Evolutionary conservation across 1,140 invertebrate species (phyloP), one percentile per base, ranked within the genome.

Genomic region (Phthorimaea operculella): DNA sequence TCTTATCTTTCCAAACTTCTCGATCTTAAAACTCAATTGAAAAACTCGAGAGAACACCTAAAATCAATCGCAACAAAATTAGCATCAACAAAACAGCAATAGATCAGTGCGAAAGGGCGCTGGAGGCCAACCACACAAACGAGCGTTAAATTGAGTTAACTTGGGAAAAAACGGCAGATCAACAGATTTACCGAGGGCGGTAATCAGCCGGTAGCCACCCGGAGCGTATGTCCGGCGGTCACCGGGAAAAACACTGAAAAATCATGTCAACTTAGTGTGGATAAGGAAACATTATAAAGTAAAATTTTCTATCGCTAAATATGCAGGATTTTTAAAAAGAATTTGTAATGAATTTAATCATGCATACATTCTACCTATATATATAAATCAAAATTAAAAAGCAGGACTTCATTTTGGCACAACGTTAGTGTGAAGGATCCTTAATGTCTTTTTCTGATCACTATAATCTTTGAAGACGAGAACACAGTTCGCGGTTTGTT

Each of bases 121-220:
- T 28, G 6, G 36, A 14, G 33, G 60, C 21, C 17, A 53, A 48
- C 61, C 60, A 42, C 48, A 50, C 61, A 71, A 28, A 66, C 64
- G 62, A 58, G 59, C 60, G 67, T 68, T 66, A 74, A 79, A 76
- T 80, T 75, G 76, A 79, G 66, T 70, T 64, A 57, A 55, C 57
- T 12, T 18, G 17, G 64, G 64, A 64, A 58, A 66, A 59, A 69
- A 65, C 58, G 33, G 12, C 33, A 34, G 66, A 73, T 70, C 71
- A 70, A 65, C 60, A 62, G 58, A 59, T 55, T 59, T 54, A 47
- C 59, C 50, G 52, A 47, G 59, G 59, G 70, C 62, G 62, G 70
- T 64, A 63, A 70, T 70, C 67, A 66, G 55, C 53, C 34, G 28
- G 51, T 39, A 39, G 36, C n/a, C 36, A 16, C 57, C 52, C 57